Percentiles rank a stretch among this genome's conserved stretches.
Conservation (phyloP, 23 tunicate species). For the Corella eumyota region DNA sequence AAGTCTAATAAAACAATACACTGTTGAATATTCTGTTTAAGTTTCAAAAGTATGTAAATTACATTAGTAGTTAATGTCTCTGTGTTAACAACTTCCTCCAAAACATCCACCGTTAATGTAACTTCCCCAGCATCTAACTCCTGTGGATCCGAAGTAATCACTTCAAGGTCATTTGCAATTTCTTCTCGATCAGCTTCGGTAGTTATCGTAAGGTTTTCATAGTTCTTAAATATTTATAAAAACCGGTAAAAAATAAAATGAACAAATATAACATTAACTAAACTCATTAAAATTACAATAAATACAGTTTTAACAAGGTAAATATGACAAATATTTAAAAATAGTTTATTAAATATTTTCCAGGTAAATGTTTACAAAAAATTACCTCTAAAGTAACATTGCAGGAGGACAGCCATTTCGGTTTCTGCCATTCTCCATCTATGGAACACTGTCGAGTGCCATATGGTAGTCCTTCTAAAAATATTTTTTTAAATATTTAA, state of each 20-base stretch:
- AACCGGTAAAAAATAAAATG: too few relatives aligned
- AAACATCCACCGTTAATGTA: constrained; percentile 5
- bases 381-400: constrained; percentile 24
- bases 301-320: not conserved
- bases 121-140: constrained; percentile 13
- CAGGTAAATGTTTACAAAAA: not conserved
- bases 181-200: constrained; percentile 9
- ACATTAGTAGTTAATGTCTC: constrained; percentile 14
- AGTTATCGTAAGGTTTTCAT: not conserved
- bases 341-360: not conserved
- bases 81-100: constrained; percentile 16
- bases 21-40: too few relatives aligned
- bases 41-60: not conserved
- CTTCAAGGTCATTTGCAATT: constrained; percentile 28
- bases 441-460: constrained; percentile 37
- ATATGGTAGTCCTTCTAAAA: constrained; percentile 26
- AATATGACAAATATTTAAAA: not conserved
- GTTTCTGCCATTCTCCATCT: constrained; percentile 28
- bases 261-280: too few relatives aligned
- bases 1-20: constrained; percentile 41
- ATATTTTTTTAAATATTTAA: too few relatives aligned
- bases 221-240: not conserved
- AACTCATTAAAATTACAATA: too few relatives aligned
- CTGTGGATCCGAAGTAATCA: constrained; percentile 32
- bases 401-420: constrained; percentile 60